These are phyloP conservation scores for Thaumatotibia leucotreta DNA, from an alignment of 1,140 invertebrate genomes.

Conservation along the genomic window DNA sequence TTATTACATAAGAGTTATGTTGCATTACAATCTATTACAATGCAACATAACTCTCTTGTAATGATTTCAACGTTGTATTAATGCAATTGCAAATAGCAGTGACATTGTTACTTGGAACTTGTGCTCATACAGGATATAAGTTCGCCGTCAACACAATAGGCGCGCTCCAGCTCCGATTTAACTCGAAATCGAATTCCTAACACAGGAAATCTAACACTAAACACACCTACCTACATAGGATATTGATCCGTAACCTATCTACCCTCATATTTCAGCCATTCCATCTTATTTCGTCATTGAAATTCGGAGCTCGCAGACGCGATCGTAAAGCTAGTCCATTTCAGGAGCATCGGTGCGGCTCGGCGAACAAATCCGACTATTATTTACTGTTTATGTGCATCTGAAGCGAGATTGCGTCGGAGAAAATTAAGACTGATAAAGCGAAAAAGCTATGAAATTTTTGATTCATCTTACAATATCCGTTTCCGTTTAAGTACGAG, in stretches of 20 bases:
- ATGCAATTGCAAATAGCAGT: neutral
- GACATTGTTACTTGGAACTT: neutral
- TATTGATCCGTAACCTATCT: slow-evolving; percentile 8
- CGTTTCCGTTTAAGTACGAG: neutral
- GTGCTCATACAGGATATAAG: neutral
- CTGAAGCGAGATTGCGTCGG: neutral
- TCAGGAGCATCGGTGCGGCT: slow-evolving; percentile 2
- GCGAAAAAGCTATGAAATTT: no score
- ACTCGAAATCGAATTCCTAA: neutral
- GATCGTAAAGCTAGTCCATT: slow-evolving; percentile 11
- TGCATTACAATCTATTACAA: no score
- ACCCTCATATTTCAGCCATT: slow-evolving; percentile 11
- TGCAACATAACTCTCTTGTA: no score
- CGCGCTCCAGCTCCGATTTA: neutral
- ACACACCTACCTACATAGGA: neutral
- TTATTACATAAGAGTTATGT: no score
- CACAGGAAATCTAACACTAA: neutral
- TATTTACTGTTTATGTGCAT: slow-evolving; percentile 13
- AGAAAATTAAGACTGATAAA: slow-evolving; percentile 11
- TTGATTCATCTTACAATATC: neutral
- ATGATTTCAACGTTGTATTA: neutral
- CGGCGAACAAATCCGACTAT: slow-evolving; percentile 9
- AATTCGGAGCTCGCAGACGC: slow-evolving; percentile 9
- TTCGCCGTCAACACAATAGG: neutral
- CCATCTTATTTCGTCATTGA: slow-evolving; percentile 11